These are phyloP conservation scores for Anguilla rostrata DNA, from an alignment of 2,113 vertebrate genomes.

Conservation along the genomic window DNA sequence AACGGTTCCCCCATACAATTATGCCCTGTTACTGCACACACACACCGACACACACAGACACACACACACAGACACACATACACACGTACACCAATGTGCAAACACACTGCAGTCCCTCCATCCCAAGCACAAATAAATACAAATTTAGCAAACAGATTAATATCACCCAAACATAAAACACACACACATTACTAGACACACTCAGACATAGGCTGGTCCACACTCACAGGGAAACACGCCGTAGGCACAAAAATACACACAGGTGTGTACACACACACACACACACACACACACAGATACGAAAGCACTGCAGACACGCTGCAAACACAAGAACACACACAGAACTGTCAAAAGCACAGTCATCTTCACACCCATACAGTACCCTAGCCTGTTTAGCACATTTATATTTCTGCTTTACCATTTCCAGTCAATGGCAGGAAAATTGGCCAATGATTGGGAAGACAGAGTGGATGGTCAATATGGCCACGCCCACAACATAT, in stretches of 20 bases:
- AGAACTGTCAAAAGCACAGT: no score
- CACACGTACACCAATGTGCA: neutral
- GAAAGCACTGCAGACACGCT: neutral
- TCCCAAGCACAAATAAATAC: no score
- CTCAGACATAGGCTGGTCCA: neutral
- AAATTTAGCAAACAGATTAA: neutral
- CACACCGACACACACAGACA: neutral
- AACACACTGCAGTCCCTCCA: neutral
- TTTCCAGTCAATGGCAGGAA: slow-evolving; percentile 1
- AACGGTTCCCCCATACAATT: neutral
- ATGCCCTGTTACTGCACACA: neutral
- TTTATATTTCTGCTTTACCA: neutral
- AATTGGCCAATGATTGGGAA: neutral
- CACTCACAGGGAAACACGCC: neutral
- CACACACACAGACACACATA: neutral
- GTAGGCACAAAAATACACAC: no score
- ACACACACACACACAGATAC: neutral
- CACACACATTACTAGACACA: neutral
- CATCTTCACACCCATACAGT: neutral
- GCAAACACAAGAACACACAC: no score
- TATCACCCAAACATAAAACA: neutral
- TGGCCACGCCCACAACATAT: neutral
- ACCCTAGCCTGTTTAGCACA: neutral
- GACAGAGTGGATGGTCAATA: neutral
- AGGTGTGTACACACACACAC: no score